These are phyloP conservation scores for Egretta garzetta DNA, from an alignment of 2,113 vertebrate species.

Conservation along the genomic window DNA sequence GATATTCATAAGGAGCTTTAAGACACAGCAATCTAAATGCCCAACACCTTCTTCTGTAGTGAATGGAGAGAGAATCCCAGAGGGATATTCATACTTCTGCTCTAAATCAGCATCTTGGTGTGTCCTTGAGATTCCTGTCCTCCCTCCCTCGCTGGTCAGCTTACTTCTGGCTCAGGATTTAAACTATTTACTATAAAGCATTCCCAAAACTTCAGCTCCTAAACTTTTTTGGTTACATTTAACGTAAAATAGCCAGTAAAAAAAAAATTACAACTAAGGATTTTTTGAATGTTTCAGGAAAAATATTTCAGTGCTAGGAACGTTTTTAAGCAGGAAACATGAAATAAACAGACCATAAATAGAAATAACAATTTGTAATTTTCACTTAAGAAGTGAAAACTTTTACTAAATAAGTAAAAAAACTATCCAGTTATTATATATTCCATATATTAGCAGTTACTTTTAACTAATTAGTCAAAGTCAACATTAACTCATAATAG, in stretches of 20 bases:
- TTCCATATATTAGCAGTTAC: neutral
- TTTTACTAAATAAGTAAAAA: neutral
- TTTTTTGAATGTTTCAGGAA: neutral
- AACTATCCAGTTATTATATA: neutral
- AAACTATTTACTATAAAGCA: neutral
- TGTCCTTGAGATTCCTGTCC: neutral
- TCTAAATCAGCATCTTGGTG: neutral
- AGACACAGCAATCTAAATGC: neutral
- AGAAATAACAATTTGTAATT: neutral
- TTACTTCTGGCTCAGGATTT: neutral
- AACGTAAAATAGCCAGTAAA: neutral
- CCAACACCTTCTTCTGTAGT: accelerated
- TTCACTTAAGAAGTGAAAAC: neutral
- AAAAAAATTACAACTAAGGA: neutral
- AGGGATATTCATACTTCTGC: neutral
- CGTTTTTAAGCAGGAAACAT: neutral
- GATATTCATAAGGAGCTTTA: neutral
- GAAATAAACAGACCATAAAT: neutral
- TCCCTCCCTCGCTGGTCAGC: neutral
- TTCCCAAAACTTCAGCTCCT: neutral
- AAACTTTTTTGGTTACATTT: neutral
- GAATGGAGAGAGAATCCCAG: neutral
- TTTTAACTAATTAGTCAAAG: neutral
- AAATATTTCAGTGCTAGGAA: neutral
- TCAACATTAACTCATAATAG: neutral